Base-by-base conservation (phyloP, 2,113 vertebrate species). In the Macroglossus sobrinus region DNA sequence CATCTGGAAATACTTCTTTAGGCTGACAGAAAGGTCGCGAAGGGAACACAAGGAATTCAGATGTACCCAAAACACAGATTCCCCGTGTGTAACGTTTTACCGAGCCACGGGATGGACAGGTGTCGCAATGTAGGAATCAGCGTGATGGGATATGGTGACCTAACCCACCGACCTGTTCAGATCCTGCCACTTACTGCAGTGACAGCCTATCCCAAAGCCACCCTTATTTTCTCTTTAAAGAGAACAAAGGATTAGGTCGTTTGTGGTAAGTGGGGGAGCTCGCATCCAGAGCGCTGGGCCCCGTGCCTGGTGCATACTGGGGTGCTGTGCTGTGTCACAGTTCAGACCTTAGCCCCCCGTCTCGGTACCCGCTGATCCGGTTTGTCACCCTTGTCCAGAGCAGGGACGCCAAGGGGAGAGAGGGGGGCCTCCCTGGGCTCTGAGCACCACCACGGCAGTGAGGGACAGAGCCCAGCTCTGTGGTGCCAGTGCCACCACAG, bases 401-500 rank as follows among this genome's bases (percentile, higher is more conserved):
- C 8, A 13, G 69, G 38, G 12, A 43, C 7, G 38, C 38, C 22
- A 40, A 71, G 69, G 38, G 26, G 38, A 40, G 22, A 71, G 38
- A 22, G 68, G 66, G 38, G 68, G 66, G 9, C 35, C 35, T 38
- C 69, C 38, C 5, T 11, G 38, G 38, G 3, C 38, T 71, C 69
- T 26, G 69, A 43, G 22, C 35, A 1, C 61, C 35, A 1, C 61
- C 33, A 7, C 8, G n/a, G 45, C 22, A 38, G 12, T 81, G 66
- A 55, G 10, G 50, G 50, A 24, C 72, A 68, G 72, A 50, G 33
- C 71, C n/a, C 12, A 10, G 4, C 1, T n/a, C 4, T 10, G 11
- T 3, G 33, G 78, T 4, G 1, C 1, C 38, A 5, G 14, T 24
- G 10, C 0, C 1, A 1, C 4, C 50, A 22, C 19, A 0, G 11